Evolutionary conservation across 2,113 vertebrate genomes (phyloP).

Genomic region (Phylloscopus trochiloides): DNA sequence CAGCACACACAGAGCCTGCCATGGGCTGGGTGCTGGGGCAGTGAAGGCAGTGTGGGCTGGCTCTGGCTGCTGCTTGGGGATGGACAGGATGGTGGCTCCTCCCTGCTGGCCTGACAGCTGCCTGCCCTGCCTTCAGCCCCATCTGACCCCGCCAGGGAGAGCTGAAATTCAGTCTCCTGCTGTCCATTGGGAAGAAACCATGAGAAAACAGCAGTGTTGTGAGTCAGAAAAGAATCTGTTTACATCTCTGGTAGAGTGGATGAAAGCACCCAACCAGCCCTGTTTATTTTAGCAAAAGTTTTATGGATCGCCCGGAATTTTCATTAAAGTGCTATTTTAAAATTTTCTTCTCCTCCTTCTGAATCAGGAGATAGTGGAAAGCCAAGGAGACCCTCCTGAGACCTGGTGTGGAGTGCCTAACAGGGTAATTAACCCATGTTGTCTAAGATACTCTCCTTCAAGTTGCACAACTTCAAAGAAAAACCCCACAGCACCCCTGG

Average conservation of each 20-base stretch:
- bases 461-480: conserved; percentile 52
- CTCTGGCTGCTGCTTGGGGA: rapidly evolving
- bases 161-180: background rate
- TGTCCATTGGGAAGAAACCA: background rate
- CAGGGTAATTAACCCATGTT: conserved; percentile 16
- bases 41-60: rapidly evolving
- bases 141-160: background rate
- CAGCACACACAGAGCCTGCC: rapidly evolving
- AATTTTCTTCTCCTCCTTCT: background rate
- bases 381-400: background rate
- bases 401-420: background rate
- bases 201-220: background rate
- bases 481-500: background rate
- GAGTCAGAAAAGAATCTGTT: background rate
- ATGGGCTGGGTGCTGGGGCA: rapidly evolving
- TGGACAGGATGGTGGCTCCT: background rate
- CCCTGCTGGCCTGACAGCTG: background rate
- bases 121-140: background rate
- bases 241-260: background rate
- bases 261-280: background rate
- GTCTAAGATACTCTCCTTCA: conserved; percentile 24
- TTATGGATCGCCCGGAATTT: background rate
- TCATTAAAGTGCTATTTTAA: background rate
- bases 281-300: background rate
- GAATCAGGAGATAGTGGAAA: background rate